phyloP scores from a whole-genome alignment of 30 jellyfish, hydroid and myxozoan genomes.

The Mastigias papua region DNA sequence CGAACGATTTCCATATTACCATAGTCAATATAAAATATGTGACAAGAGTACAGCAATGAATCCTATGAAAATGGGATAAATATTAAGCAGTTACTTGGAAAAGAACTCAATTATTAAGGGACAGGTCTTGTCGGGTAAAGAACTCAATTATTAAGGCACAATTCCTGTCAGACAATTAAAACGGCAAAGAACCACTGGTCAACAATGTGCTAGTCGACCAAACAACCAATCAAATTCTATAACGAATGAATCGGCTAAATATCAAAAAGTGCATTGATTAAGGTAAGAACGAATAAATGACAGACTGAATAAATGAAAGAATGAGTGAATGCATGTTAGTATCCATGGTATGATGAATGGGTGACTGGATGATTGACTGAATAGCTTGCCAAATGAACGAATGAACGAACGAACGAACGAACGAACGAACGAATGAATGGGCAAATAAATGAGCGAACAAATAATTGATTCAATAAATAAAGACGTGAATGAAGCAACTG shows the following conservation, averaged over 20 bases:
- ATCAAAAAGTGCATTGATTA: background rate
- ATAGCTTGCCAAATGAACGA: background rate
- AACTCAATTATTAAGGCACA: no score
- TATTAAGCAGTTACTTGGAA: background rate
- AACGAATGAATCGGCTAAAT: no score
- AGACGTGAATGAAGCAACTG: no score
- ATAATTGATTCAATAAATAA: no score
- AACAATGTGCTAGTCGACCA: no score
- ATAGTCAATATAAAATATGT: constrained; percentile 81
- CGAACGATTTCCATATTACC: constrained; percentile 90
- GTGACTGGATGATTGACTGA: background rate
- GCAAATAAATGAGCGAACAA: no score
- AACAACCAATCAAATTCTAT: no score
- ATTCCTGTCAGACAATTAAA: no score
- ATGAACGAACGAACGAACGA: background rate
- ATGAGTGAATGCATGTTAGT: background rate
- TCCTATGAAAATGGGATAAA: background rate
- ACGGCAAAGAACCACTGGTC: no score
- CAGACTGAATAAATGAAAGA: background rate
- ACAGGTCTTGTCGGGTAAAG: no score
- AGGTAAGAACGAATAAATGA: background rate
- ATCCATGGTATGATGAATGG: no score
- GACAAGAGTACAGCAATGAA: constrained; percentile 46
- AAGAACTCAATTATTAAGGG: no score
- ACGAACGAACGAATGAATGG: background rate